A percentile compares a stretch with the other conserved stretches of the same genome.
Evolutionary conservation across 2,113 vertebrate species (phyloP).

Genomic region (Cryptomyrus ogoouensis): DNA sequence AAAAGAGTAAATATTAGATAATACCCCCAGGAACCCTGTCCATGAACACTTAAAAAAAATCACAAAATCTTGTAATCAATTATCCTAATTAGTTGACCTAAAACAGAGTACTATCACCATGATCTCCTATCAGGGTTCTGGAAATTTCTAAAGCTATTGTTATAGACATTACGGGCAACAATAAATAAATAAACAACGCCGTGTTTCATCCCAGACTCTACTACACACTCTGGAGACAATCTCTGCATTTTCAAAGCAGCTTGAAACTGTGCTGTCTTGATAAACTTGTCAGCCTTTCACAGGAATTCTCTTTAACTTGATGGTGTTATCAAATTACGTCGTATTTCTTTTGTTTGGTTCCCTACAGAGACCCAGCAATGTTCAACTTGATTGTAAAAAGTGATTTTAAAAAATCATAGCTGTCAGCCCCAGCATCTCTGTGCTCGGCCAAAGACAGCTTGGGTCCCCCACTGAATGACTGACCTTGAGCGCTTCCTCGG

Average conservation of each 20-base stretch:
- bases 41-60: background rate
- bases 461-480: background rate
- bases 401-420: background rate
- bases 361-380: background rate
- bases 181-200: background rate
- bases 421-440: background rate
- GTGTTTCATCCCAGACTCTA: background rate
- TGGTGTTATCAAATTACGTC: background rate
- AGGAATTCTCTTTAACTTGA: background rate
- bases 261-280: background rate
- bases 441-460: background rate
- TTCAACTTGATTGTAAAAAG: slow-evolving; percentile 6
- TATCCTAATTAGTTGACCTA: background rate
- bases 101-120: background rate
- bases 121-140: background rate
- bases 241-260: background rate
- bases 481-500: background rate
- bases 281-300: background rate
- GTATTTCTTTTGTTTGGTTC: background rate
- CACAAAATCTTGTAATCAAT: background rate
- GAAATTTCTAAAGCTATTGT: background rate
- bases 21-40: background rate
- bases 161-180: background rate
- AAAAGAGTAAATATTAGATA: background rate
- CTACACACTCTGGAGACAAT: background rate